Evolutionary conservation across 2,113 vertebrate species (phyloP).

Genomic region (Elephantulus edwardii): DNA sequence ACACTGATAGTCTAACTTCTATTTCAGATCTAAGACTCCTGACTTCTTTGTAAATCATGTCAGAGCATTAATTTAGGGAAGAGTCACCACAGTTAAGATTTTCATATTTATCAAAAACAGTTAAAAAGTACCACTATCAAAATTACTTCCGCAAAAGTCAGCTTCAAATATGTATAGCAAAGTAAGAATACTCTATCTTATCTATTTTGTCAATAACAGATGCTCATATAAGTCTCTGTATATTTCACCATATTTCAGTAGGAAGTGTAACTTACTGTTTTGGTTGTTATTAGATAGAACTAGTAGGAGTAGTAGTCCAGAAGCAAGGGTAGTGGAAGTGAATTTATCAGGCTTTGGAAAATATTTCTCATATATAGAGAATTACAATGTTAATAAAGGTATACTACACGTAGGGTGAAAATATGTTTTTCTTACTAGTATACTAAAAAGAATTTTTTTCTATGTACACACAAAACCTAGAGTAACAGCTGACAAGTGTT

Average conservation of each 20-base stretch:
- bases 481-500: not conserved
- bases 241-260: not conserved
- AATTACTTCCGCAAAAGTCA: not conserved
- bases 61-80: not conserved
- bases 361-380: not conserved
- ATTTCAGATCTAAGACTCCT: not conserved
- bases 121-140: not conserved
- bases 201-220: not conserved
- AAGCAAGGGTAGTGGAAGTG: not conserved
- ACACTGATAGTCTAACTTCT: not conserved
- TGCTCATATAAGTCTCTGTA: not conserved
- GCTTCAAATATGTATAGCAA: not conserved
- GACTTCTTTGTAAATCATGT: too few relatives aligned
- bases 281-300: not conserved
- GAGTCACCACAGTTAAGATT: not conserved
- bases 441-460: slow-evolving; percentile 10
- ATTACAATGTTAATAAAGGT: not conserved
- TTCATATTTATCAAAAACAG: not conserved
- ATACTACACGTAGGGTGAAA: not conserved
- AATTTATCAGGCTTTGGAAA: not conserved
- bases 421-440: slow-evolving; percentile 17
- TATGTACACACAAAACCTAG: not conserved
- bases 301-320: not conserved
- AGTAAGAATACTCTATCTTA: not conserved
- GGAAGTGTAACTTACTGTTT: not conserved